Base-by-base conservation (phyloP, 2,888 invertebrate species). In the Rhamnusium bicolor region DNA sequence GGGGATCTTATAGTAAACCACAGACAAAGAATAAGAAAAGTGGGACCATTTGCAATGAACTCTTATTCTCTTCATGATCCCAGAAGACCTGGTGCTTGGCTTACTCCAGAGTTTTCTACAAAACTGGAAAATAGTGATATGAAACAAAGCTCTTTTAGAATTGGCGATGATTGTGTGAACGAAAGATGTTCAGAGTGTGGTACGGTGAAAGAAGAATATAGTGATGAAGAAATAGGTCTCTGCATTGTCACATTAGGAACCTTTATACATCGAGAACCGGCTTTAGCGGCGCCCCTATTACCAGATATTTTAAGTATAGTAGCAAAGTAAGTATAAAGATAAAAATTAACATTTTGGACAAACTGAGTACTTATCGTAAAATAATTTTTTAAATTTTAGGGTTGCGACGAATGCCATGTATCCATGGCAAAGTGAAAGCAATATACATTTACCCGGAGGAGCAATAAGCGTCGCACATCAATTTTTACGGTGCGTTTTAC, bases 381-480 rank as follows among this genome's bases (percentile, higher is more conserved):
- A n/a, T n/a, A n/a, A 32, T 12, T 62, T 61, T 10, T 40, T 2
- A 40, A 10, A 18, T 82, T 79, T 71, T 84, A 95, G 95, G 82
- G 92, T 94, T 82, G 94, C 95, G 1, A 91, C 94, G 76, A 92
- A 94, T 79, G 93, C 94, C 68, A 93, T 93, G 84, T 96, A 95
- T 88, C 93, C 96, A 21, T 97, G 97, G 97, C 96, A 97, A 89
- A 93, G 92, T 76, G 96, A 96, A 86, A 94, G 93, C 77, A 94
- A 93, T 84, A 92, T 96, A 49, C 96, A 98, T 77, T 90, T 98
- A 78, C 98, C 99, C 0, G 98, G 98, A 74, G 97, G 98, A 85
- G 96, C 96, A 2, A 94, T 96, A 77, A 97, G 97, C 85, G 98
- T 99, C 27, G 98, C 98, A 19, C 94, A 98, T 86, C 99, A 99